Conservation (phyloP, 2,888 invertebrate species). For the Trichopoda pennipes region DNA sequence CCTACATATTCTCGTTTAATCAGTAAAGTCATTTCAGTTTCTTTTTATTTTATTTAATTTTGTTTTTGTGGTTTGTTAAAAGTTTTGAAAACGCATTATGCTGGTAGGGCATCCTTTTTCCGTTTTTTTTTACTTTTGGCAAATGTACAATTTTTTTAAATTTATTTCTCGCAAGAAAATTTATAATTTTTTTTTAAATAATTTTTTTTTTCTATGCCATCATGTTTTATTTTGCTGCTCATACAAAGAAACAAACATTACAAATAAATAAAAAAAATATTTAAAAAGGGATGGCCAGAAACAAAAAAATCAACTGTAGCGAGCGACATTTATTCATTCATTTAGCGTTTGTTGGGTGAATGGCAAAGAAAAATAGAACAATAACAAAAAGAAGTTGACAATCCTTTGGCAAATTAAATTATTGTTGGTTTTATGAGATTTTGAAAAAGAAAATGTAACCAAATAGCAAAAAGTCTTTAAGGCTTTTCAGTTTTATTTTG, state of each 20-base stretch:
- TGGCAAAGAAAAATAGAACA: constrained; percentile 8
- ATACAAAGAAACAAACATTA: constrained; percentile 52
- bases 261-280: constrained; percentile 41
- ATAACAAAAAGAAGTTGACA: constrained; percentile 57
- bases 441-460: constrained; percentile 53
- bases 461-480: constrained; percentile 55
- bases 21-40: constrained; percentile 30
- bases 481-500: constrained; percentile 47
- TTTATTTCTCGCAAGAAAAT: constrained; percentile 33
- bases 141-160: constrained; percentile 46
- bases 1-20: constrained; percentile 24
- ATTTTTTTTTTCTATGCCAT: constrained; percentile 59
- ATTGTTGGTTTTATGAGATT: constrained; percentile 66
- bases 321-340: constrained; percentile 56
- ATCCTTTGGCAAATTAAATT: constrained; percentile 68
- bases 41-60: constrained; percentile 10
- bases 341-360: constrained; percentile 45
- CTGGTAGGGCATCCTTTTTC: constrained; percentile 61
- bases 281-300: constrained; percentile 33
- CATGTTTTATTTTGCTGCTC: constrained; percentile 49
- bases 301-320: constrained; percentile 30
- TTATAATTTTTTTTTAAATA: constrained; percentile 30
- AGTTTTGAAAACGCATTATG: constrained; percentile 65
- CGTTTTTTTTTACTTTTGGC: constrained; percentile 56
- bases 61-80: constrained; percentile 38